Conservation (phyloP, 2,797 vertebrate genomes). For the Phoeniculus purpureus region DNA sequence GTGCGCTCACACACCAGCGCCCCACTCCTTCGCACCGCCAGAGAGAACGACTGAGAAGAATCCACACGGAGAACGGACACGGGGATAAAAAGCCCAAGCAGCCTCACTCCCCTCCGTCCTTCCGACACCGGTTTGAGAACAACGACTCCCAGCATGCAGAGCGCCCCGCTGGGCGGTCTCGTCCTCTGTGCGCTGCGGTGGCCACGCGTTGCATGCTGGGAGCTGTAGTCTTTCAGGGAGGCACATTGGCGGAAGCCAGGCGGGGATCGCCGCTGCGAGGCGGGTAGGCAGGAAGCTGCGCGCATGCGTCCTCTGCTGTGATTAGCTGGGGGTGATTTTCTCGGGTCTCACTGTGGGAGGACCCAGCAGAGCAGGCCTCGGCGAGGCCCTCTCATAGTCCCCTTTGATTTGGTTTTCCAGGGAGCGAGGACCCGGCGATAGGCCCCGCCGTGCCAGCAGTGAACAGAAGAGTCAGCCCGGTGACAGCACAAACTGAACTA, state of each 20-base stretch:
- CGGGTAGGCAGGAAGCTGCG: no score
- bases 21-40: neutral
- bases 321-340: no score
- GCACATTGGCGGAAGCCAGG: accelerated
- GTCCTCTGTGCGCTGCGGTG: accelerated
- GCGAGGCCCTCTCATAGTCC: accelerated
- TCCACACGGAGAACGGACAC: accelerated
- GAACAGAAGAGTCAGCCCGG: accelerated
- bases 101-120: accelerated
- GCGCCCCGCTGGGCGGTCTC: accelerated
- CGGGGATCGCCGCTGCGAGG: no score
- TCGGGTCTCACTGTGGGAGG: accelerated
- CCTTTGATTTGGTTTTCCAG: neutral
- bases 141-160: slow-evolving; percentile 34
- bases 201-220: neutral
- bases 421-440: no score
- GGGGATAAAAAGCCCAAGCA: accelerated
- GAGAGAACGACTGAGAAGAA: neutral
- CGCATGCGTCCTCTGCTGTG: neutral
- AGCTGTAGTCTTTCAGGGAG: neutral
- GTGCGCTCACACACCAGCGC: neutral
- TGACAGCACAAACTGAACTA: accelerated
- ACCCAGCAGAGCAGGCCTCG: accelerated
- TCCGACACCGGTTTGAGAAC: neutral
- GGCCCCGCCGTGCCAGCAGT: accelerated